Conservation (phyloP, 2,113 vertebrate species). For the Vulpes lagopus region DNA sequence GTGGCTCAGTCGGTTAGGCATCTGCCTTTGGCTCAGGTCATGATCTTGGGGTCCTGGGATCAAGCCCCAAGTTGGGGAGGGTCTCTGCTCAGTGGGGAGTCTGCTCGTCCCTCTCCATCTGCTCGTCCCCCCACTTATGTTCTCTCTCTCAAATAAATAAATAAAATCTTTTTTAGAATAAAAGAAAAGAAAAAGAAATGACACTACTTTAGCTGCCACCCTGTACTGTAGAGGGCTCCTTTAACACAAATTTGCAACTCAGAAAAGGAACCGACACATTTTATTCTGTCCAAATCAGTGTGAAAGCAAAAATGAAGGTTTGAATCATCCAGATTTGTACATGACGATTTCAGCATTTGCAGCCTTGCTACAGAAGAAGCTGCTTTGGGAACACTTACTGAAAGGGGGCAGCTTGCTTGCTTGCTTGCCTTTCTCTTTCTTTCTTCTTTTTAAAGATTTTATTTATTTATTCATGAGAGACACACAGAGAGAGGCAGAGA, state of each 20-base stretch:
- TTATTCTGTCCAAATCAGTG: background rate
- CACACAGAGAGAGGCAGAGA: no score
- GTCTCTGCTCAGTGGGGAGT: background rate
- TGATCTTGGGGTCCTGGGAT: background rate
- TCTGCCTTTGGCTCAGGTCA: background rate
- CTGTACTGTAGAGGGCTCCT: background rate
- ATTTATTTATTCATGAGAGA: no score
- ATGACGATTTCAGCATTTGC: background rate
- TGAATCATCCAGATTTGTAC: background rate
- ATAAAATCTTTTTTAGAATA: background rate
- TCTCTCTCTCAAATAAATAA: background rate
- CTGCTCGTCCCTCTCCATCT: background rate
- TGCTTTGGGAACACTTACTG: background rate
- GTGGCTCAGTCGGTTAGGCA: background rate
- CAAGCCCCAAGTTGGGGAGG: accelerated
- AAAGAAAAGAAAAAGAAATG: background rate
- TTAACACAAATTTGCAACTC: background rate
- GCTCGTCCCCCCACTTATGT: background rate
- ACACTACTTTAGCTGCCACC: background rate
- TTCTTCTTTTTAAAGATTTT: no score
- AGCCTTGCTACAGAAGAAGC: background rate
- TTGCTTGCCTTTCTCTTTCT: background rate
- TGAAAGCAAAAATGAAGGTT: background rate
- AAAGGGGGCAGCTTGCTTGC: background rate
- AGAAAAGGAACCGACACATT: background rate